A percentile compares a stretch with the other conserved stretches of the same genome.
phyloP scores from a whole-genome alignment of 2,888 invertebrate species.

The Germaria angustata region DNA sequence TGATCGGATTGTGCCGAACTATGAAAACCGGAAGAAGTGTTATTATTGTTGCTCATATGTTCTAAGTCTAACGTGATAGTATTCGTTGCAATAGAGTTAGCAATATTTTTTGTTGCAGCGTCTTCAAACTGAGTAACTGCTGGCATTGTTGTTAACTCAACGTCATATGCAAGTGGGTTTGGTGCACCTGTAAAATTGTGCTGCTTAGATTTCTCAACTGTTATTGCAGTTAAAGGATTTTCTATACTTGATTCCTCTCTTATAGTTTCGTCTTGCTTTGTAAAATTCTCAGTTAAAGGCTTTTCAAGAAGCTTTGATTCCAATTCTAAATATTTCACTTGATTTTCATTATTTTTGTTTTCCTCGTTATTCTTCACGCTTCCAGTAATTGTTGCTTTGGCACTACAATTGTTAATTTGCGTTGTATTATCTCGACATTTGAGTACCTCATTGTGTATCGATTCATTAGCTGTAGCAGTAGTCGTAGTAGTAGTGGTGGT shows the following conservation, averaged over 20 bases:
- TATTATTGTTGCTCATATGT: constrained; percentile 74
- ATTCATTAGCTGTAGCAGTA: background rate
- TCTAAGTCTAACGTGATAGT: constrained; percentile 68
- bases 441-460: background rate
- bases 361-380: background rate
- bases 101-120: background rate
- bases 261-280: background rate
- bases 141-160: background rate
- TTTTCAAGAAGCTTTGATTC: background rate
- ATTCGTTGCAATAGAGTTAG: background rate
- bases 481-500: background rate
- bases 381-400: background rate
- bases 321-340: background rate
- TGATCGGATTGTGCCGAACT: constrained; percentile 73
- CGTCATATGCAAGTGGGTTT: background rate
- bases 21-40: constrained; percentile 76
- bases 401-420: constrained; percentile 23
- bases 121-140: background rate
- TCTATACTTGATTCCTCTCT: background rate
- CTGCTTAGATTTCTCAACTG: background rate
- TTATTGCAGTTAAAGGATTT: background rate
- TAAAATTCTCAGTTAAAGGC: background rate
- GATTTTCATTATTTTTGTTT: background rate
- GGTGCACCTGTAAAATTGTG: background rate
- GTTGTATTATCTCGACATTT: constrained; percentile 33